These are phyloP conservation scores for Atherix ibis DNA, from an alignment of 2,888 invertebrate genomes.

Conservation along the genomic window DNA sequence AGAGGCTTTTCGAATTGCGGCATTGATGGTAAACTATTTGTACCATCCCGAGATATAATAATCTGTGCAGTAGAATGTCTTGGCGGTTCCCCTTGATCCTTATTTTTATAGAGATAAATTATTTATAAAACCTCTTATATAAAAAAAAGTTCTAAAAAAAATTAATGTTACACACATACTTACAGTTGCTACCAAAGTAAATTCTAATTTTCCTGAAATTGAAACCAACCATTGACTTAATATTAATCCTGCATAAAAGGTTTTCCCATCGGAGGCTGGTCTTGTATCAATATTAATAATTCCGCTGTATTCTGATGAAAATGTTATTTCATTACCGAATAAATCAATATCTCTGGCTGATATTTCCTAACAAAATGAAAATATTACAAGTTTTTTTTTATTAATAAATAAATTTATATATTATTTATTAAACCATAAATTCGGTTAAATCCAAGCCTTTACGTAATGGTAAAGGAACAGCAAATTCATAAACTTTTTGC, in stretches of 20 bases:
- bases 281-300: constrained; percentile 11
- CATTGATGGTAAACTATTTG: constrained; percentile 12
- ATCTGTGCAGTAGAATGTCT: constrained; percentile 12
- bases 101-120: neutral
- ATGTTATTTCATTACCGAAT: constrained; percentile 14
- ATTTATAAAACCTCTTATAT: neutral
- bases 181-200: constrained; percentile 18
- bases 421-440: constrained; percentile 10
- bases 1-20: constrained; percentile 12
- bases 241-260: constrained; percentile 14
- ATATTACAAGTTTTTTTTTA: neutral
- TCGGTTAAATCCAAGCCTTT: constrained; percentile 16
- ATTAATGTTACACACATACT: constrained; percentile 4
- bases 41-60: constrained; percentile 13
- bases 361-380: constrained; percentile 11
- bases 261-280: constrained; percentile 10
- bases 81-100: constrained; percentile 16
- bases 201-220: constrained; percentile 13
- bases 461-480: constrained; percentile 18
- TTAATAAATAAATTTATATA: neutral
- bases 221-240: constrained; percentile 14
- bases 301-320: constrained; percentile 14
- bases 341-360: constrained; percentile 18
- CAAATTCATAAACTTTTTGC: constrained; percentile 14
- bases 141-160: neutral